phyloP scores from a whole-genome alignment of 2,113 vertebrate genomes.

The Budorcas taxicolor region DNA sequence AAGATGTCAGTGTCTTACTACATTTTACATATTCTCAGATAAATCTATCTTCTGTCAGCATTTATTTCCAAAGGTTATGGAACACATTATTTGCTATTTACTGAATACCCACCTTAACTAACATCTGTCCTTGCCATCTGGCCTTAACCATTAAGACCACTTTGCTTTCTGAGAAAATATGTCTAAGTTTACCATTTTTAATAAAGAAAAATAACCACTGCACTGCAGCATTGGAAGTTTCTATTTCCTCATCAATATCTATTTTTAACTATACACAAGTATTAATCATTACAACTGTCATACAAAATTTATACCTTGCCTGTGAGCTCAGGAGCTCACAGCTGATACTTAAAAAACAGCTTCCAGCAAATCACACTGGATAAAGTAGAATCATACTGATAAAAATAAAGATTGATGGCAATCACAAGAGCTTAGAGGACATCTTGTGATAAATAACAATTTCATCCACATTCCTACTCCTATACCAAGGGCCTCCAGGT shows the following conservation, averaged over 20 bases:
- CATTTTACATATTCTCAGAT: background rate
- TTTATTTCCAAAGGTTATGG: background rate
- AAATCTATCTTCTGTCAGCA: background rate
- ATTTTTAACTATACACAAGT: background rate
- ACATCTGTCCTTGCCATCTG: background rate
- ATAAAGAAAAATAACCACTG: background rate
- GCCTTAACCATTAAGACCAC: background rate
- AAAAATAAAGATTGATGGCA: background rate
- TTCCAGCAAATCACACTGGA: background rate
- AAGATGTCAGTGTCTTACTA: background rate
- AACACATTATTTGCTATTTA: background rate
- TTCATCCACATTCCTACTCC: background rate
- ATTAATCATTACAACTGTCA: background rate
- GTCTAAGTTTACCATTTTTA: background rate
- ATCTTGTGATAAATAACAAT: background rate
- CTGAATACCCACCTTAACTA: background rate
- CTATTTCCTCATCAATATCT: background rate
- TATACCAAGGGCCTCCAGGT: background rate
- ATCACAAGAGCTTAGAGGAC: slow-evolving; percentile 4
- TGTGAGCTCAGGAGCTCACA: background rate
- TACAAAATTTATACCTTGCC: background rate
- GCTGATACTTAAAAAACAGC: background rate
- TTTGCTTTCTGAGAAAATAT: slow-evolving; percentile 6
- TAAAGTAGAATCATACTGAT: background rate
- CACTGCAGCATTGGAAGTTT: background rate